Base-by-base conservation (phyloP, 1,140 invertebrate genomes). In the Rhyzopertha dominica region DNA sequence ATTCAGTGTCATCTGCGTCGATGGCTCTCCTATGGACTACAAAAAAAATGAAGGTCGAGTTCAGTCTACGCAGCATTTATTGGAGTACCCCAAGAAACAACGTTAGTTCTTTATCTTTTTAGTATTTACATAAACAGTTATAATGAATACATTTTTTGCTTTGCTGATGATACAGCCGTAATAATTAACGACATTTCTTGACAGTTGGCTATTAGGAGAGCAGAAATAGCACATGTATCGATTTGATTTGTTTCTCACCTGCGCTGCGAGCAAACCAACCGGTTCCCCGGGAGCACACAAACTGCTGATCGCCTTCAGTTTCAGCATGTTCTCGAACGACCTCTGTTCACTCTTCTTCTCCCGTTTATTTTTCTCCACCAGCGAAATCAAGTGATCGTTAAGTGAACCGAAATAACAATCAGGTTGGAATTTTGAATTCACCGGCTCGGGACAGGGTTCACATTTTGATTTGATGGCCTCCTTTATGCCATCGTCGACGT, bases 1-100 rank as follows among this genome's bases (percentile, higher is more conserved):
- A 61, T 99, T 99, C 49, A 99, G 68, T 56, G 97, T 99, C 96
- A 99, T 99, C 74, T 99, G 96, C 42, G 97, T 99, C 2, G 95
- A 98, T 0, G 96, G 96, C 72, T 99, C 97, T 45, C 95, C 95
- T 54, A 99, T 87, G 5, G 93, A 97, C 74, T 62, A 42, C 30
- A 51, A 52, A 41, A 40, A 16, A 76, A 24, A 40, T 43, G 16
- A 37, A n/a, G n/a, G n/a, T n/a, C n/a, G n/a, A n/a, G n/a, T n/a
- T n/a, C n/a, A n/a, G n/a, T n/a, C n/a, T n/a, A n/a, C n/a, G n/a
- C n/a, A n/a, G n/a, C n/a, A n/a, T n/a, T n/a, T n/a, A n/a, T n/a
- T n/a, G n/a, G n/a, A n/a, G n/a, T n/a, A n/a, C n/a, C n/a, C n/a
- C n/a, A n/a, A n/a, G n/a, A n/a, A n/a, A n/a, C n/a, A n/a, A n/a